Conservation (phyloP, 2,888 invertebrate species). For the Xanthorhoe designata region DNA sequence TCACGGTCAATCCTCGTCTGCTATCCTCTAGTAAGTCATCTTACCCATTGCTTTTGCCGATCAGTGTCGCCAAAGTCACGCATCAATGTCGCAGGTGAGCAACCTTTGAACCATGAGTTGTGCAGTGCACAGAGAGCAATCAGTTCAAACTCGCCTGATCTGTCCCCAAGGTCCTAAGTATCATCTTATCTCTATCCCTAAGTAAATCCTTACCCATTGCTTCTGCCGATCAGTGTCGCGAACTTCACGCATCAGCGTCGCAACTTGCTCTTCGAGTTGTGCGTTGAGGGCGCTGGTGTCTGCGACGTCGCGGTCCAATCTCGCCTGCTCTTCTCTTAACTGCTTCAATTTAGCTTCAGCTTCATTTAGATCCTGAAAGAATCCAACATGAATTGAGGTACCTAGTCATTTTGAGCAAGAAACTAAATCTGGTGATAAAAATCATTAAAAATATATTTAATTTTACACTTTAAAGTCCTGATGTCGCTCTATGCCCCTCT, state of each 20-base stretch:
- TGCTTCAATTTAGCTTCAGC: constrained; percentile 61
- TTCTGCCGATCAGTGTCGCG: constrained; percentile 67
- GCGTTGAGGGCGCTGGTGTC: constrained; percentile 60
- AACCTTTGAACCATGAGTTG: too few relatives aligned
- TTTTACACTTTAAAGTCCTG: too few relatives aligned
- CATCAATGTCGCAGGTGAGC: constrained; percentile 66
- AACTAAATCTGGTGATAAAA: too few relatives aligned
- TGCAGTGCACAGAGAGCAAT: too few relatives aligned
- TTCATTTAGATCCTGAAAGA: constrained; percentile 65
- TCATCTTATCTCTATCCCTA: too few relatives aligned
- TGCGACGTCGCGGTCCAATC: constrained; percentile 61
- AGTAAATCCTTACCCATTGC: constrained; percentile 60
- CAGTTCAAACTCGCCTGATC: too few relatives aligned
- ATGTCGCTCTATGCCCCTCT: too few relatives aligned
- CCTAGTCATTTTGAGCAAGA: too few relatives aligned
- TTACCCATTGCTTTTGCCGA: constrained; percentile 72
- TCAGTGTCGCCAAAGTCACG: constrained; percentile 67
- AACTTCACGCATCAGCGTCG: constrained; percentile 65
- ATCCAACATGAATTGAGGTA: background rate
- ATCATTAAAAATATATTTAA: too few relatives aligned
- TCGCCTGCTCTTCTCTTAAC: constrained; percentile 64
- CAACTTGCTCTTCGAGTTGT: constrained; percentile 72
- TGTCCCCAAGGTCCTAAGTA: too few relatives aligned
- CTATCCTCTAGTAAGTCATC: too few relatives aligned
- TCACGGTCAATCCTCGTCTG: constrained; percentile 66